These are phyloP conservation scores for Yponomeuta evonymella DNA, from an alignment of 2,888 invertebrate species.

Conservation along the genomic window DNA sequence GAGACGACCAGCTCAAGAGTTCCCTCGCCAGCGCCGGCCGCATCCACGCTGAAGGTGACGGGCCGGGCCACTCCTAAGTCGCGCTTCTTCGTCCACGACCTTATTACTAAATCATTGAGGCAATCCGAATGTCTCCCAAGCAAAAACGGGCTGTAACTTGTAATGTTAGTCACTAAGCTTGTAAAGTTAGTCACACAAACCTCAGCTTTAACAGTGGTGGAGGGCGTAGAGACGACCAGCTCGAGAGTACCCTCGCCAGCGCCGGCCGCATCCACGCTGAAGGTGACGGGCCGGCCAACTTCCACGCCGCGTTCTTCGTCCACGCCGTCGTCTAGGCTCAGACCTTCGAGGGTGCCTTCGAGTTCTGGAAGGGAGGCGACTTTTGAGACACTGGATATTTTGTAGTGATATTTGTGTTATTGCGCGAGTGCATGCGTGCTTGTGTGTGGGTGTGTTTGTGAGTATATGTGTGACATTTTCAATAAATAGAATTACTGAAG, in stretches of 20 bases:
- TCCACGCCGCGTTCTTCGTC: slow-evolving; percentile 72
- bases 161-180: background rate
- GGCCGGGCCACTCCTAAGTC: no score
- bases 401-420: no score
- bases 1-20: slow-evolving; percentile 94
- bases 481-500: no score
- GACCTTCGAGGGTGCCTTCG: slow-evolving; percentile 67
- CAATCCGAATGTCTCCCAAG: no score
- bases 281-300: slow-evolving; percentile 91
- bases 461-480: no score
- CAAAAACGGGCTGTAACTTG: no score
- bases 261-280: slow-evolving; percentile 95
- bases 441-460: no score
- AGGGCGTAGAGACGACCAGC: slow-evolving; percentile 92
- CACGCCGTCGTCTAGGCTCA: slow-evolving; percentile 62
- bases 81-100: slow-evolving; percentile 54
- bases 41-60: slow-evolving; percentile 89
- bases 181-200: slow-evolving; percentile 60
- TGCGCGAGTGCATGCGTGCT: no score
- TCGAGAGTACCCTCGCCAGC: slow-evolving; percentile 96
- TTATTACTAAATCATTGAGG: no score
- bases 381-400: no score
- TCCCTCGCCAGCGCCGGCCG: slow-evolving; percentile 94
- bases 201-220: slow-evolving; percentile 91
- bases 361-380: slow-evolving; percentile 49